Base-by-base conservation (phyloP, 2,797 vertebrate genomes). In the Hypotaenidia philippensis region DNA sequence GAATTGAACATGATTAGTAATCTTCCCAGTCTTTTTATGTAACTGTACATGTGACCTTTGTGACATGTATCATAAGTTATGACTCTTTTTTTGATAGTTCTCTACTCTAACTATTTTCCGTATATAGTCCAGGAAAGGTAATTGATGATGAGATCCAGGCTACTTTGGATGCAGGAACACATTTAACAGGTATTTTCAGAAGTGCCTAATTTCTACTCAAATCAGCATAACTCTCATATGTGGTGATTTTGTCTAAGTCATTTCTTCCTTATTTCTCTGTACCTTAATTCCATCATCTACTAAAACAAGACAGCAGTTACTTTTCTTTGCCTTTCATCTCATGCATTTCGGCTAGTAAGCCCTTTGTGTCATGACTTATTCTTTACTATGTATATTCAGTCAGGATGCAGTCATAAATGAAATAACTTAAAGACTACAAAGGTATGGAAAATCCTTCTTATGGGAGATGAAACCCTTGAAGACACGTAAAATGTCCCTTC, bases 1-100 rank as follows among this genome's bases (percentile, higher is more conserved):
- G 61, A 94, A 95, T n/a, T 34, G 57, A 78, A 75, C 15, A 34
- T 90, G 60, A 81, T 88, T 92, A 92, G 36, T 50, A 95, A 81
- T 95, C 77, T 88, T 61, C 38, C 17, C 64, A 66, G 36, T 5
- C 26, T 75, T 78, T 80, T 83, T 21, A 49, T 20, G 14, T n/a
- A 83, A 75, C 45, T 90, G 49, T 71, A 10, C 65, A 50, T 27
- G 36, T 56, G 38, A 86, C 23, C 77, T 82, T 32, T 56, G 27
- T 44, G 32, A 27, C 27, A 22, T 8, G 13, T 56, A 44, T 71
- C 44, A 75, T 11, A 78, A 69, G 76, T 57, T 3, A 53, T 65
- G 8, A 29, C 9, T 5, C 31, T 57, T 50, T 26, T 80, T 89
- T 76, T 71, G 5, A 55, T 41, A 45, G 13, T 18, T 60, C 8